Conservation (phyloP, 2,797 vertebrate species). For the Acanthiza pusilla region DNA sequence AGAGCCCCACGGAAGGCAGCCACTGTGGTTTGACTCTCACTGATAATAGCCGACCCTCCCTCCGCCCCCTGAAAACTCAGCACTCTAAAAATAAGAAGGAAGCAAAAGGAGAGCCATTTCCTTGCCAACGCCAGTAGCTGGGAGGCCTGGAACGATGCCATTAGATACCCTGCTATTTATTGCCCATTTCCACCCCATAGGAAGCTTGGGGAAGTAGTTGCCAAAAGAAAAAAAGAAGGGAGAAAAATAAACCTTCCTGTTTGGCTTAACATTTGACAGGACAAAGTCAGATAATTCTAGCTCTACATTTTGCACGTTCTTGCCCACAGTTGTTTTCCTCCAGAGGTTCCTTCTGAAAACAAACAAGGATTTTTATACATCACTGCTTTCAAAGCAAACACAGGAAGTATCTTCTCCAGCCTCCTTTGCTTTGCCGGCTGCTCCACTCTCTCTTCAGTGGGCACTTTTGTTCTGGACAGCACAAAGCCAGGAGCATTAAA, state of each 20-base stretch:
- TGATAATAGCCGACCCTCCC: conserved; percentile 83
- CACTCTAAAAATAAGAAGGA: conserved; percentile 70
- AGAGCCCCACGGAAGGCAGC: conserved; percentile 63
- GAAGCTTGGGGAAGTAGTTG: conserved; percentile 70
- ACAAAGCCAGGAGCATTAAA: not conserved
- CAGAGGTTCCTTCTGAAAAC: conserved; percentile 58
- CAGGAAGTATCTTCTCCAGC: conserved; percentile 34
- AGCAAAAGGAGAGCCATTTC: conserved; percentile 75
- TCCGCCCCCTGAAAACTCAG: conserved; percentile 74
- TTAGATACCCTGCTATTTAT: conserved; percentile 83
- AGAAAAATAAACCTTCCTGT: conserved; percentile 73
- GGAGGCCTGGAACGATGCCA: conserved; percentile 78
- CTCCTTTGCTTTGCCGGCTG: not conserved
- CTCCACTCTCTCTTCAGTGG: not conserved
- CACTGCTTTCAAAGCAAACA: conserved; percentile 40
- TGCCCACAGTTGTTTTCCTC: conserved; percentile 62
- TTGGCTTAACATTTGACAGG: conserved; percentile 77
- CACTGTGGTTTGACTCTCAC: conserved; percentile 83
- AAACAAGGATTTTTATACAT: conserved; percentile 47
- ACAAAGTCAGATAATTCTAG: conserved; percentile 74
- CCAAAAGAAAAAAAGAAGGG: conserved; percentile 36
- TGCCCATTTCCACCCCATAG: conserved; percentile 78
- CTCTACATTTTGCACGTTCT: conserved; percentile 60
- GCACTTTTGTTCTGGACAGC: not conserved
- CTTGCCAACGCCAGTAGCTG: conserved; percentile 76